A percentile compares a stretch with the other conserved stretches of the same genome.
Evolutionary conservation across 2,888 invertebrate genomes (phyloP).

Genomic region (Lissocephala sabroskyi): DNA sequence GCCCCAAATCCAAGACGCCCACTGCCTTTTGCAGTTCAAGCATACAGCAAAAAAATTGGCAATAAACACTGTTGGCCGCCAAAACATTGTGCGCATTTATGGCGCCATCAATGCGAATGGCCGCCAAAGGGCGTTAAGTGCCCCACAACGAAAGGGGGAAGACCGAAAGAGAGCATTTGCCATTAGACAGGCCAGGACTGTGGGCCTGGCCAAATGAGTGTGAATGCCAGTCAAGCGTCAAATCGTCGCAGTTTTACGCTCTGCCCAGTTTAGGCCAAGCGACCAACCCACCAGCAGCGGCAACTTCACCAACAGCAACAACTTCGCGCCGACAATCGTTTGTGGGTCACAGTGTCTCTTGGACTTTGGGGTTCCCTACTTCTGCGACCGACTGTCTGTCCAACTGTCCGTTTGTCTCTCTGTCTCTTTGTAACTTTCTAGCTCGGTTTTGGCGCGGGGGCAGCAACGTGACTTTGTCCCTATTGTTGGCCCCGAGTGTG

Average conservation of each 20-base stretch:
- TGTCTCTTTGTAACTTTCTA: too few relatives aligned
- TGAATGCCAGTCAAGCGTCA: slow-evolving; percentile 54
- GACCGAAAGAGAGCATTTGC: too few relatives aligned
- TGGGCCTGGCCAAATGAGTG: not conserved
- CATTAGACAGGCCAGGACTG: too few relatives aligned
- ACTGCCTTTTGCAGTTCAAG: slow-evolving; percentile 36
- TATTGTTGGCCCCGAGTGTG: too few relatives aligned
- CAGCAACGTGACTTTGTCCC: slow-evolving; percentile 60
- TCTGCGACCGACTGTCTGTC: not conserved
- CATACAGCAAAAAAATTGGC: slow-evolving; percentile 62
- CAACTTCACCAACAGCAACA: too few relatives aligned
- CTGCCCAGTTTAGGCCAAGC: slow-evolving; percentile 12
- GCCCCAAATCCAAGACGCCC: slow-evolving; percentile 28
- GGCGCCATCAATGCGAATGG: slow-evolving; percentile 9
- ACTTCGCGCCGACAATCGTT: slow-evolving; percentile 10
- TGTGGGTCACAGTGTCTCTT: slow-evolving; percentile 52
- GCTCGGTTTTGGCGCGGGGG: too few relatives aligned
- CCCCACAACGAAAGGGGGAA: slow-evolving; percentile 17
- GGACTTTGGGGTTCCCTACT: not conserved
- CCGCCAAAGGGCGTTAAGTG: slow-evolving; percentile 23
- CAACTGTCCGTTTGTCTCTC: too few relatives aligned
- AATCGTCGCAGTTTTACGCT: slow-evolving; percentile 29
- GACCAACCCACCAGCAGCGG: too few relatives aligned
- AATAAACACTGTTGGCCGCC: slow-evolving; percentile 40
- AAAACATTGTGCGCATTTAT: slow-evolving; percentile 46